Evolutionary conservation across 2,888 invertebrate genomes (phyloP).

Genomic region (Sceliomorpha sp.): DNA sequence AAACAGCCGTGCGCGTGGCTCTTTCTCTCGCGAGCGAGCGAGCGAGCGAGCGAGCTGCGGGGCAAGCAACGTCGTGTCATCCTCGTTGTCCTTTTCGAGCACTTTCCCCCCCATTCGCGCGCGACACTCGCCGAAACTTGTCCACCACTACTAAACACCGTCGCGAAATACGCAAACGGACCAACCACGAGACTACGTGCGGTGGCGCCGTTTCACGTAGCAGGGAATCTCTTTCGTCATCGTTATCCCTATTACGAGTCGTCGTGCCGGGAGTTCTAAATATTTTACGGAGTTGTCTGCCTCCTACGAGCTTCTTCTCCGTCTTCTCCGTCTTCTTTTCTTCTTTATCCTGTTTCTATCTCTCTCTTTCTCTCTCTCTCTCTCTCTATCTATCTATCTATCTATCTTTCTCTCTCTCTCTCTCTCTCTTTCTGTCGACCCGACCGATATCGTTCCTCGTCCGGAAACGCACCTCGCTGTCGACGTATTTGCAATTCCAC

Average conservation of each 20-base stretch:
- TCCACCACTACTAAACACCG: too few species aligned
- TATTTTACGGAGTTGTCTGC: slow-evolving; percentile 57
- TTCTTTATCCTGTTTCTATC: too few species aligned
- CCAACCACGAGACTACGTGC: slow-evolving; percentile 20
- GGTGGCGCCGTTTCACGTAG: slow-evolving; percentile 34
- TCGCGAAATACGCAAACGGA: slow-evolving; percentile 30
- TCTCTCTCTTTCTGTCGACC: slow-evolving; percentile 20
- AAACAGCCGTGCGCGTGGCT: slow-evolving; percentile 21
- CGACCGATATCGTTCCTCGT: too few species aligned
- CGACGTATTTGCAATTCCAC: slow-evolving; percentile 26
- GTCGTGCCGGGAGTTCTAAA: slow-evolving; percentile 58
- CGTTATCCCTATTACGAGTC: slow-evolving; percentile 67
- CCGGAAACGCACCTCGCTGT: too few species aligned
- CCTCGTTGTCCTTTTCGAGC: too few species aligned
- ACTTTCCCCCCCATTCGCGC: slow-evolving; percentile 1
- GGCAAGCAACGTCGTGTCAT: too few species aligned
- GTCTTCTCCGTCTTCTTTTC: too few species aligned
- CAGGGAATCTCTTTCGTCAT: slow-evolving; percentile 64
- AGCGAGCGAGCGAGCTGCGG: slow-evolving; percentile 17
- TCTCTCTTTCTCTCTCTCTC: slow-evolving; percentile 28
- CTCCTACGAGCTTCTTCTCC: too few species aligned
- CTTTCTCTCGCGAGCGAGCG: slow-evolving; percentile 21
- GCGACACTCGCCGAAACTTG: slow-evolving; percentile 24
- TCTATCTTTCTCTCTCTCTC: too few species aligned
- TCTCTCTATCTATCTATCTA: too few species aligned